Evolutionary conservation across 2,888 invertebrate species (phyloP).

Genomic region (Ceriagrion tenellum): DNA sequence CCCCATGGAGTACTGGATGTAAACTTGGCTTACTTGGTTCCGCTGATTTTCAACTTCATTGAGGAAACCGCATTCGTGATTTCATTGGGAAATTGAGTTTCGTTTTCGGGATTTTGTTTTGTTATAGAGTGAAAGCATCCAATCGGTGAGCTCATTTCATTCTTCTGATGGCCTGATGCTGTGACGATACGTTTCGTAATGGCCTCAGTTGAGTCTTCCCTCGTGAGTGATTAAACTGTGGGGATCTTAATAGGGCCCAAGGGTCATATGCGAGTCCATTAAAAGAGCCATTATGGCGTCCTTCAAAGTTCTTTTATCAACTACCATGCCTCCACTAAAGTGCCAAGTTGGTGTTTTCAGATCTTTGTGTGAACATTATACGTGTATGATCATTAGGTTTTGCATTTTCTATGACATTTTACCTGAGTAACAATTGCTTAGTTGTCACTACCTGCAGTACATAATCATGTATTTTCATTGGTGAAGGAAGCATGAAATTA

Average conservation of each 20-base stretch:
- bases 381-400: background rate
- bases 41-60: no score
- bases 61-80: background rate
- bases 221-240: background rate
- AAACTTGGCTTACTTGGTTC: no score
- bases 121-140: background rate
- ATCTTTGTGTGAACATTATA: background rate
- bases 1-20: no score
- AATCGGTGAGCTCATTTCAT: background rate
- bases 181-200: background rate
- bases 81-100: background rate
- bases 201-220: background rate
- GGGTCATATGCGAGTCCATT: background rate
- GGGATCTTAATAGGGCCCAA: background rate
- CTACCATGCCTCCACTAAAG: background rate
- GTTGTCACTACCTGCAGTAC: no score
- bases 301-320: background rate
- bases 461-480: no score
- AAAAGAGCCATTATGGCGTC: background rate
- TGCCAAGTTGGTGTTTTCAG: background rate
- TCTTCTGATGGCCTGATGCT: background rate
- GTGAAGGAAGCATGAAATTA: no score
- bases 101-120: no score
- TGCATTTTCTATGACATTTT: background rate
- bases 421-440: no score